Conservation (phyloP, 2,113 vertebrate species). For the Myiozetetes cayanensis region DNA sequence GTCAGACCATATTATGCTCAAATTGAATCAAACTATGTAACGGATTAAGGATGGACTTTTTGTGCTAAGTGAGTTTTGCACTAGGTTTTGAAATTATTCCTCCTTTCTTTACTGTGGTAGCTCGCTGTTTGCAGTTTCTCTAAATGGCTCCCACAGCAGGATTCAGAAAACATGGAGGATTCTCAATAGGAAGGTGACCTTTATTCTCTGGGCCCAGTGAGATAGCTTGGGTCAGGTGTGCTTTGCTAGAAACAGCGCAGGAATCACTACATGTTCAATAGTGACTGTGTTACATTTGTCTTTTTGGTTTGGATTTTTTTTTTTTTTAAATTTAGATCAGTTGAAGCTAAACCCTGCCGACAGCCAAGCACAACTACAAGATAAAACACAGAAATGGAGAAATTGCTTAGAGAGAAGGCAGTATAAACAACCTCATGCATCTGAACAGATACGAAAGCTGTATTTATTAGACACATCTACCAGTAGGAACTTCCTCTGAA, state of each 20-base stretch:
- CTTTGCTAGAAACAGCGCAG: not conserved
- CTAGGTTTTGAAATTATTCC: not conserved
- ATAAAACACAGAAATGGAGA: not conserved
- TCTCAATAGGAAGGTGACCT: not conserved
- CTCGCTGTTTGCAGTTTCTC: not conserved
- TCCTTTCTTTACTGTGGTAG: not conserved
- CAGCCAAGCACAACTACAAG: not conserved
- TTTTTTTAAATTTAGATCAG: not conserved
- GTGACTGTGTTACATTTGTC: not conserved
- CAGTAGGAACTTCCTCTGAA: not conserved
- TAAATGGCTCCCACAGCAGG: not conserved
- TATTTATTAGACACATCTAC: not conserved
- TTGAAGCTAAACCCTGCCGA: not conserved
- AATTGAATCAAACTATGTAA: not conserved
- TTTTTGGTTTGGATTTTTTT: not conserved
- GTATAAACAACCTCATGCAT: not conserved
- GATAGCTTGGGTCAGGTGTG: not conserved
- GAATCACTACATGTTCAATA: not conserved
- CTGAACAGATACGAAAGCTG: not conserved
- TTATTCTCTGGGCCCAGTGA: not conserved
- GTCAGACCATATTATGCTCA: not conserved
- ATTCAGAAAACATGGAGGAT: not conserved
- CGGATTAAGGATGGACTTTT: not conserved
- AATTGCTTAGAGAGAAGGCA: not conserved
- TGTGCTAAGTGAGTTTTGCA: not conserved